These are phyloP conservation scores for Phaethon lepturus DNA, from an alignment of 2,113 vertebrate genomes.

Conservation along the genomic window DNA sequence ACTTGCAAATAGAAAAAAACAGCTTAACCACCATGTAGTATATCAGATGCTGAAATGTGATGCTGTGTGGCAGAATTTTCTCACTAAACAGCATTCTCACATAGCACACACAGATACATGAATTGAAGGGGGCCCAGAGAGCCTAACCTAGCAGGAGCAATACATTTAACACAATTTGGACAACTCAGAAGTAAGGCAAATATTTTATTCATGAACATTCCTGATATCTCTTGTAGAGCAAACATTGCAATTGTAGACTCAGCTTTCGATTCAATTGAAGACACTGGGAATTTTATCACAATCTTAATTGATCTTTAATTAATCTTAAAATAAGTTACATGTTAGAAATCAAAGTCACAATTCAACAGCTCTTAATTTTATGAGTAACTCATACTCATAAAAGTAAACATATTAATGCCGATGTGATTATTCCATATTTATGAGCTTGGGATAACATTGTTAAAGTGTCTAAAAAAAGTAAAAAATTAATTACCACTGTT, in stretches of 20 bases:
- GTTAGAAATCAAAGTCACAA: neutral
- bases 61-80: neutral
- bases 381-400: neutral
- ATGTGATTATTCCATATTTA: neutral
- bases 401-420: neutral
- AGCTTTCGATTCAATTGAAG: neutral
- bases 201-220: neutral
- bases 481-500: neutral
- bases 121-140: neutral
- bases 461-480: neutral
- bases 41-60: neutral
- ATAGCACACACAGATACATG: neutral
- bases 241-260: neutral
- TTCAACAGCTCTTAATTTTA: neutral
- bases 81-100: neutral
- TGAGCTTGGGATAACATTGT: neutral
- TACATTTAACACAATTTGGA: neutral
- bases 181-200: neutral
- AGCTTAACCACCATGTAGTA: neutral
- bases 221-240: neutral
- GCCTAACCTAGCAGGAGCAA: neutral
- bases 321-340: neutral
- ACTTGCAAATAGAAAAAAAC: neutral
- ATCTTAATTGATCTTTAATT: neutral
- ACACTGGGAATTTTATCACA: neutral